phyloP scores from a whole-genome alignment of 2,797 vertebrate species.

The Gallinago nigripennis region DNA sequence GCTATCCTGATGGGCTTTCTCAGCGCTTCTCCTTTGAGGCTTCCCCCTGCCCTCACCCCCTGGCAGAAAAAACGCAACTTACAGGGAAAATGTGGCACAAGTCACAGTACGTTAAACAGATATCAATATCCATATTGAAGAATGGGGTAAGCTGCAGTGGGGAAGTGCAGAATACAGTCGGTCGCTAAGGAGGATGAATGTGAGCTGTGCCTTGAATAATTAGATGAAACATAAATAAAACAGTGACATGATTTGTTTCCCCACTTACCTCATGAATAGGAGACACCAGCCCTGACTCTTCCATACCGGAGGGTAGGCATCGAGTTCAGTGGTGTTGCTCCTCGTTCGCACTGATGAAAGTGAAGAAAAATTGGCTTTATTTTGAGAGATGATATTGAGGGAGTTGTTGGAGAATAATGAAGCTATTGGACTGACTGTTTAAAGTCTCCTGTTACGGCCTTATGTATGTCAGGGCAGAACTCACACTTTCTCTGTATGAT shows the following conservation, averaged over 20 bases:
- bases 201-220: background rate
- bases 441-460: background rate
- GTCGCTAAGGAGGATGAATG: background rate
- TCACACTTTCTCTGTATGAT: background rate
- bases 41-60: background rate
- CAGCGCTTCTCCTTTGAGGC: background rate
- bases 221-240: conserved; percentile 46
- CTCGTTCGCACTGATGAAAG: background rate
- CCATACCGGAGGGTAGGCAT: background rate
- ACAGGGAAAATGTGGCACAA: background rate
- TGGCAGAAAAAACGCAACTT: background rate
- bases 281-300: background rate
- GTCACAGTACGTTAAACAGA: background rate
- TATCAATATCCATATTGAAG: background rate
- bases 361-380: background rate
- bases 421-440: background rate
- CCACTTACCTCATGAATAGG: background rate
- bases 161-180: background rate
- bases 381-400: background rate
- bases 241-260: conserved; percentile 21
- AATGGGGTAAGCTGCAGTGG: background rate
- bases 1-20: conserved; percentile 1
- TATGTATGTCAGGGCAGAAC: background rate
- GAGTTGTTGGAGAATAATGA: background rate
- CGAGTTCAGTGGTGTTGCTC: background rate